Conservation (phyloP, 2,888 invertebrate genomes). For the Leptopilina syphax region DNA sequence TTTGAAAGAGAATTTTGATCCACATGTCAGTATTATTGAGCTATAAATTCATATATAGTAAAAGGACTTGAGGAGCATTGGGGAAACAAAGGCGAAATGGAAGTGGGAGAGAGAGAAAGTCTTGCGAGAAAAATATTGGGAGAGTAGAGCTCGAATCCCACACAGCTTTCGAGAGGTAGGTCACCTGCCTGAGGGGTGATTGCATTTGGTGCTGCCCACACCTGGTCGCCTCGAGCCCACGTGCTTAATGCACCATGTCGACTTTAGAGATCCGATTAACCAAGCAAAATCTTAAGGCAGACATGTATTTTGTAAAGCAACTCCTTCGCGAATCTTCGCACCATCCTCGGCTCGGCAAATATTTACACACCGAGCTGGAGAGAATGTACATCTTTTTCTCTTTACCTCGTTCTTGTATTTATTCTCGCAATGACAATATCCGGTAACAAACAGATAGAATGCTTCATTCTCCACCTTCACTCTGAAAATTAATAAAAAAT, state of each 20-base stretch:
- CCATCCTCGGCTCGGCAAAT: conserved; percentile 11
- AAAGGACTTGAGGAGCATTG: conserved; percentile 15
- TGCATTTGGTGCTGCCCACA: conserved; percentile 45
- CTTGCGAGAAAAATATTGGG: conserved; percentile 20
- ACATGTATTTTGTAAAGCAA: neutral
- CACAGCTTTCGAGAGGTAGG: conserved; percentile 42
- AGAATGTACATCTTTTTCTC: neutral
- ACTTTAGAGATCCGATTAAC: conserved; percentile 17
- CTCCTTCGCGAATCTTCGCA: conserved; percentile 14
- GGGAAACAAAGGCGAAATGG: conserved; percentile 24
- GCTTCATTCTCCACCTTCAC: no score
- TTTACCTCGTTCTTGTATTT: neutral
- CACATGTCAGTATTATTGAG: no score
- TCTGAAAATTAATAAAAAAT: no score
- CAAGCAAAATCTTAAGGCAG: conserved; percentile 18
- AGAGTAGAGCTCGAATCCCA: conserved; percentile 38
- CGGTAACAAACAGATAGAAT: no score
- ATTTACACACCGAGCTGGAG: conserved; percentile 16
- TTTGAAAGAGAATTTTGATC: no score
- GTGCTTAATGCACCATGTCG: conserved; percentile 22
- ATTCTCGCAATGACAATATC: no score
- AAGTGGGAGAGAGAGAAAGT: conserved; percentile 38
- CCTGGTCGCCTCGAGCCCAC: conserved; percentile 29
- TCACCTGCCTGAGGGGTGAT: conserved; percentile 44
- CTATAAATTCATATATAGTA: neutral